Conservation (phyloP, 1,140 invertebrate species). For the Ostrea edulis region DNA sequence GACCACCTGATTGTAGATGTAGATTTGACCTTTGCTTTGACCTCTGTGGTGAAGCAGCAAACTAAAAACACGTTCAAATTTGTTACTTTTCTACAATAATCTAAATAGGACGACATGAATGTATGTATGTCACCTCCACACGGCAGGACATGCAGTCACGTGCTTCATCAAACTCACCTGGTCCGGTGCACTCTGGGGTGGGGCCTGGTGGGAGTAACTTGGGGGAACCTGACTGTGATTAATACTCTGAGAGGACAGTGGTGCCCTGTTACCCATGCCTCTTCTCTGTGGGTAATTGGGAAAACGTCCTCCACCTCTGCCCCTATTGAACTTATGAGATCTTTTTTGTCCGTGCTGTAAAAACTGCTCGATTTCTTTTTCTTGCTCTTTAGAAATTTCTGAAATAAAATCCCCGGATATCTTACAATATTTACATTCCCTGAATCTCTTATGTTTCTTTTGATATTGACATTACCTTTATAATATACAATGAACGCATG, state of each 20-base stretch:
- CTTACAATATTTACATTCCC: not conserved
- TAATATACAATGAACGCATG: no score
- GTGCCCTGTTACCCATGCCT: not conserved
- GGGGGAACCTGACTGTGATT: not conserved
- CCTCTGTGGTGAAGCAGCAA: no score
- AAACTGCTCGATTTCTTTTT: slow-evolving; percentile 26
- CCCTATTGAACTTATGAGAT: not conserved
- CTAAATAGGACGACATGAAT: no score
- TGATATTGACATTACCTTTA: no score
- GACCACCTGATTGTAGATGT: no score
- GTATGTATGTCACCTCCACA: no score
- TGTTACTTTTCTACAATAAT: no score
- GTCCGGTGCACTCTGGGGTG: not conserved
- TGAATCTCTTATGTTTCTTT: no score
- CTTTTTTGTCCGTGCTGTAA: not conserved
- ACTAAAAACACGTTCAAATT: no score
- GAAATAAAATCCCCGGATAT: not conserved
- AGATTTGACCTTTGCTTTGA: no score
- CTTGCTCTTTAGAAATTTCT: slow-evolving; percentile 1
- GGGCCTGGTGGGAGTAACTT: not conserved
- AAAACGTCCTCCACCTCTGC: not conserved
- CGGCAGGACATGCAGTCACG: no score
- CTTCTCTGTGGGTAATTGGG: not conserved
- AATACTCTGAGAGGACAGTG: not conserved
- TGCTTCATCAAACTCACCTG: not conserved